phyloP scores from a whole-genome alignment of 2,797 vertebrate species.

The Tinamus major region DNA sequence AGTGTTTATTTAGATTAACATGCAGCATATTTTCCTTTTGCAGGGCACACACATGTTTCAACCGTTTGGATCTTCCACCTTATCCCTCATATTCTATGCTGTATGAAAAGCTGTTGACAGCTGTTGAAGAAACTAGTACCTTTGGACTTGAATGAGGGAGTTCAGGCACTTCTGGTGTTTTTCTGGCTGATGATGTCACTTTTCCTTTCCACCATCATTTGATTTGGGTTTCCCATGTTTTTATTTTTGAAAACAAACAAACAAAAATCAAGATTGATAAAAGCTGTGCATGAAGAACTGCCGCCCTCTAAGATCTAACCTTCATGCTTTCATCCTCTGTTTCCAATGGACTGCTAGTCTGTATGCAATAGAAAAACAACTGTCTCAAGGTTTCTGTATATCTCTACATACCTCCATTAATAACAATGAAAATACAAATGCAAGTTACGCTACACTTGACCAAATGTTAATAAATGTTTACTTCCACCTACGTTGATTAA shows the following conservation, averaged over 20 bases:
- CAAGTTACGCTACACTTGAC: conserved; percentile 80
- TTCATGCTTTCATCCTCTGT: conserved; percentile 82
- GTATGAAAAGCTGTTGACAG: conserved; percentile 94
- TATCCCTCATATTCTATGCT: conserved; percentile 95
- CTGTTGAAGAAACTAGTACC: conserved; percentile 98
- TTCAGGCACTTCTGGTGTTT: conserved; percentile 65
- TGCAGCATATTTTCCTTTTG: conserved; percentile 17
- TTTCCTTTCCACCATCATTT: conserved; percentile 72
- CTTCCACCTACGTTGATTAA: conserved; percentile 77
- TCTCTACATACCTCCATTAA: conserved; percentile 86
- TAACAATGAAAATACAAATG: conserved; percentile 81
- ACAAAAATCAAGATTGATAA: conserved; percentile 76
- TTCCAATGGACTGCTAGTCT: conserved; percentile 82
- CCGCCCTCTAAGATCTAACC: conserved; percentile 79
- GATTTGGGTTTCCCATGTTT: conserved; percentile 76
- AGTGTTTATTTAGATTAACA: conserved; percentile 4
- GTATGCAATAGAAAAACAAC: conserved; percentile 85
- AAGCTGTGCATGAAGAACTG: conserved; percentile 86
- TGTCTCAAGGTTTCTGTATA: conserved; percentile 82
- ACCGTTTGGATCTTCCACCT: conserved; percentile 95
- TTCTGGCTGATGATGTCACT: conserved; percentile 74
- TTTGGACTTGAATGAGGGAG: conserved; percentile 88
- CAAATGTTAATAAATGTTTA: conserved; percentile 85
- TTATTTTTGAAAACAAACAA: conserved; percentile 77
- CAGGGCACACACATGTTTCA: conserved; percentile 98